phyloP scores from a whole-genome alignment of 2,888 invertebrate genomes.

The Aphrophora alni region DNA sequence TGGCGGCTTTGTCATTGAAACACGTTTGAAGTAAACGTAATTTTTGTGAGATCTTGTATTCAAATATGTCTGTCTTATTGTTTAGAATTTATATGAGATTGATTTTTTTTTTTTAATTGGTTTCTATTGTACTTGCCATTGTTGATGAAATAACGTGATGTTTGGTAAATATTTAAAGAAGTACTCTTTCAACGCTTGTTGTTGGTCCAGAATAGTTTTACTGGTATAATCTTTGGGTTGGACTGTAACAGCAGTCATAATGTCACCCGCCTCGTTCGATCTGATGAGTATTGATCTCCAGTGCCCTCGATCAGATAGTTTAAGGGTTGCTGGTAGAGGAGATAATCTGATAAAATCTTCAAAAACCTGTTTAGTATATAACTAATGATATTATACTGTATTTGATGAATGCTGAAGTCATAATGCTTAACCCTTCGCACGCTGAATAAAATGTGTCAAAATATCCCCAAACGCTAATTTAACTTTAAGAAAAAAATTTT shows the following conservation, averaged over 20 bases:
- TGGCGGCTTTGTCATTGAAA: too few relatives aligned
- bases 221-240: slow-evolving; percentile 61
- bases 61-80: too few relatives aligned
- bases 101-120: too few relatives aligned
- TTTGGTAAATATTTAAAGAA: slow-evolving; percentile 65
- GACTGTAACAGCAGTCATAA: slow-evolving; percentile 80
- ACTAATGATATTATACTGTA: too few relatives aligned
- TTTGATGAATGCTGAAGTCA: too few relatives aligned
- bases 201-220: slow-evolving; percentile 68
- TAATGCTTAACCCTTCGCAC: too few relatives aligned
- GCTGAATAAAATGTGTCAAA: too few relatives aligned
- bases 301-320: slow-evolving; percentile 68
- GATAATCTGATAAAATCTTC: slow-evolving; percentile 77
- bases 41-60: too few relatives aligned
- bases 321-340: slow-evolving; percentile 75
- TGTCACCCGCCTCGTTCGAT: slow-evolving; percentile 66
- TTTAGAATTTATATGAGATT: too few relatives aligned
- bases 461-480: too few relatives aligned
- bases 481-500: too few relatives aligned
- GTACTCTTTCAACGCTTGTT: slow-evolving; percentile 67
- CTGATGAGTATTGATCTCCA: slow-evolving; percentile 62
- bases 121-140: background rate
- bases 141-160: slow-evolving; percentile 55
- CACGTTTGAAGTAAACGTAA: too few relatives aligned
- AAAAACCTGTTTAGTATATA: slow-evolving; percentile 57